Evolutionary conservation across 2,113 vertebrate species (phyloP).

Genomic region (Phaetusa simplex): DNA sequence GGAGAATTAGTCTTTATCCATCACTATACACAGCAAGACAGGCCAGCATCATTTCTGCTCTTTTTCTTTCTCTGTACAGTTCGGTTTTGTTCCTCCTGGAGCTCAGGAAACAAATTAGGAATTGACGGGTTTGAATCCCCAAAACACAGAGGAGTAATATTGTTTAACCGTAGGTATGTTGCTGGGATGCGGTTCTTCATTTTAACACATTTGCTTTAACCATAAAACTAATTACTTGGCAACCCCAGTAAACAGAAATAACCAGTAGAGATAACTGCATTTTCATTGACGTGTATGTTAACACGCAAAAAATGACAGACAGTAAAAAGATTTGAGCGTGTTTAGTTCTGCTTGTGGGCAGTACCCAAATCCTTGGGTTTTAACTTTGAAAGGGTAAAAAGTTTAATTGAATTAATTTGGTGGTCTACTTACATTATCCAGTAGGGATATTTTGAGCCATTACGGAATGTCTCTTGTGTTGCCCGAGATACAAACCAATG

Average conservation of each 20-base stretch:
- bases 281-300: not conserved
- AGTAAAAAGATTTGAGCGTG: not conserved
- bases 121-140: not conserved
- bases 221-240: not conserved
- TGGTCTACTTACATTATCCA: slow-evolving; percentile 9
- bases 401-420: slow-evolving; percentile 4
- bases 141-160: not conserved
- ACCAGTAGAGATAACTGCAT: not conserved
- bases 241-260: not conserved
- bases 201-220: not conserved
- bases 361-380: not conserved
- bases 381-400: not conserved
- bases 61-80: not conserved
- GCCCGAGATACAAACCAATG: not conserved
- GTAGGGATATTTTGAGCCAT: not conserved
- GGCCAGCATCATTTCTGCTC: not conserved
- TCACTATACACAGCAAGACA: not conserved
- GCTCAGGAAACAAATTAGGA: not conserved
- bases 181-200: not conserved
- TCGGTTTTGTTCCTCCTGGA: not conserved
- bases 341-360: not conserved
- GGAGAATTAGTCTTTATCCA: not conserved
- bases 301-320: not conserved
- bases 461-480: not conserved
- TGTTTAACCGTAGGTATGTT: not conserved